Conservation (phyloP, 1,140 invertebrate genomes). For the Hermetia illucens region DNA sequence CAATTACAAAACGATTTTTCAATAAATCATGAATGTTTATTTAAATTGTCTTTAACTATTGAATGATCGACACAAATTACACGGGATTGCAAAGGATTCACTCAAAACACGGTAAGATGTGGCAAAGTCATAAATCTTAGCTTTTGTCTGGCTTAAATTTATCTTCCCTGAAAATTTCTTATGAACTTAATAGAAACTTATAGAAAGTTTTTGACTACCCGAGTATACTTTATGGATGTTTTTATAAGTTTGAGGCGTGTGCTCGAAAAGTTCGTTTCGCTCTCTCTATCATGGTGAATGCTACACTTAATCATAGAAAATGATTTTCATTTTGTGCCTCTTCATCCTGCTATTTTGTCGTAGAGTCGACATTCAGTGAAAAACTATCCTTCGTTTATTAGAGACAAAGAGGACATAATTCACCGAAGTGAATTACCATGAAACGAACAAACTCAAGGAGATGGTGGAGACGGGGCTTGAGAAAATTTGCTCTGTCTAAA, state of each 20-base stretch:
- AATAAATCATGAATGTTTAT: too few species aligned
- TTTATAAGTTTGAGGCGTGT: not conserved
- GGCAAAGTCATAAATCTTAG: too few species aligned
- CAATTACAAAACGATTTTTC: too few species aligned
- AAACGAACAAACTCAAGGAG: not conserved
- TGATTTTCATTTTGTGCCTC: too few species aligned
- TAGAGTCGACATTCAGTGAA: not conserved
- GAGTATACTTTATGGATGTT: not conserved
- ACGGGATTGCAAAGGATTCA: too few species aligned
- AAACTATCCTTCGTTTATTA: not conserved
- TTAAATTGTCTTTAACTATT: too few species aligned
- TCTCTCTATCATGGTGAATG: too few species aligned
- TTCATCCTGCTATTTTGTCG: too few species aligned
- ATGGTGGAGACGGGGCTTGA: not conserved
- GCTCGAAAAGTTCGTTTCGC: not conserved
- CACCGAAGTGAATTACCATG: not conserved
- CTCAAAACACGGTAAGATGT: too few species aligned
- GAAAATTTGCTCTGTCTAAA: not conserved
- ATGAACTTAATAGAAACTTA: not conserved
- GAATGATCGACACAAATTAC: too few species aligned
- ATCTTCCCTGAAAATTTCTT: not conserved
- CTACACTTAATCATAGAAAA: too few species aligned
- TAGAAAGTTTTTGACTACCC: not conserved
- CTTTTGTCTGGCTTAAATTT: too few species aligned
- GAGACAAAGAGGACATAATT: not conserved